Conservation (phyloP, 2,888 invertebrate species). For the Oxytorus armatus region DNA sequence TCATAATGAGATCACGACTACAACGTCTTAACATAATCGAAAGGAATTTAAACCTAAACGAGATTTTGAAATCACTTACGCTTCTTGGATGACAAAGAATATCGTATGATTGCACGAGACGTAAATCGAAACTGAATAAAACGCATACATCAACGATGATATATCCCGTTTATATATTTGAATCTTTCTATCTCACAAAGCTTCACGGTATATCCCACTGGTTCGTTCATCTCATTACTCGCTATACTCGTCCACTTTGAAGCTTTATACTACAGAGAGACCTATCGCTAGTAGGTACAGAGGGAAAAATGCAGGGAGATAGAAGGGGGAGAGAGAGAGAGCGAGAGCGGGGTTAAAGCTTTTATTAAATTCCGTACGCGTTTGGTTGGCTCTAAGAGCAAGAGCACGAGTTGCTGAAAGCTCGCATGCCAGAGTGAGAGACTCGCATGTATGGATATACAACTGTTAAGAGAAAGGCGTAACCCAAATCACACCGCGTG, state of each 20-base stretch:
- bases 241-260: conserved; percentile 61
- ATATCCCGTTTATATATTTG: not conserved
- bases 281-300: conserved; percentile 21
- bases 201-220: not conserved
- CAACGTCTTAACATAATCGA: no score
- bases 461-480: not conserved
- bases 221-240: conserved; percentile 43
- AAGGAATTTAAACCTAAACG: not conserved
- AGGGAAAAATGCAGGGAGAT: conserved; percentile 11
- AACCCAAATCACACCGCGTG: not conserved
- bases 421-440: conserved; percentile 7
- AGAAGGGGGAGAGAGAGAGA: conserved; percentile 23
- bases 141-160: conserved; percentile 12
- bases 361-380: conserved; percentile 70
- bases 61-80: not conserved
- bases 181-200: conserved; percentile 2
- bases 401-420: not conserved
- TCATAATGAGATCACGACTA: no score
- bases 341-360: conserved; percentile 34
- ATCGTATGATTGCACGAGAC: not conserved
- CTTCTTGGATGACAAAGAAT: not conserved
- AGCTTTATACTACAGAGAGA: conserved; percentile 49
- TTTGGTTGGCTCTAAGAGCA: conserved; percentile 57
- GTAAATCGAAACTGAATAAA: conserved; percentile 23
- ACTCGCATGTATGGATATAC: not conserved